These are phyloP conservation scores for Melipona bicolor DNA, from an alignment of 2,888 invertebrate species.

Conservation along the genomic window DNA sequence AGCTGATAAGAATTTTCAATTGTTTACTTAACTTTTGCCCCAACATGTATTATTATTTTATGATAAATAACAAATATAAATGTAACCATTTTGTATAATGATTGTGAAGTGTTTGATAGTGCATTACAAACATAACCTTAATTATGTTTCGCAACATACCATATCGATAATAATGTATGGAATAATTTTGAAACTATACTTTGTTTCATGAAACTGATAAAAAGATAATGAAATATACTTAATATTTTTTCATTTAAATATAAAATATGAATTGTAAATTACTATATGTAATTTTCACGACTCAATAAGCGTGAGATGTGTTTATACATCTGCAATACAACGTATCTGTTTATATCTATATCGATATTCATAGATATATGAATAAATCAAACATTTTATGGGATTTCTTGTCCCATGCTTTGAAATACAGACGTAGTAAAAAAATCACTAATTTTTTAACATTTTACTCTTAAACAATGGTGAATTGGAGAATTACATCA, in stretches of 20 bases:
- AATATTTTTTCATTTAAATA: not conserved
- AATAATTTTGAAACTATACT: not conserved
- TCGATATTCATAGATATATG: no score
- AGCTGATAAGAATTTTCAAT: not conserved
- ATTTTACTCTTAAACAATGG: no score
- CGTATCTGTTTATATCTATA: no score
- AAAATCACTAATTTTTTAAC: no score
- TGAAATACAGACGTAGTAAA: no score
- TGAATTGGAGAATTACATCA: no score
- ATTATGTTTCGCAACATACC: constrained; percentile 10
- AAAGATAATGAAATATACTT: not conserved
- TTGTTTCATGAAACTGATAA: not conserved
- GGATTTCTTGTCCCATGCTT: no score
- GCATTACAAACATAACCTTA: constrained; percentile 32
- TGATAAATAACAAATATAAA: constrained; percentile 37
- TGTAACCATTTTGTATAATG: constrained; percentile 21
- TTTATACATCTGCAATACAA: no score
- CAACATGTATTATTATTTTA: constrained; percentile 24
- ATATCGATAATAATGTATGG: not conserved
- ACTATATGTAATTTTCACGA: not conserved
- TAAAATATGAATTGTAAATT: not conserved
- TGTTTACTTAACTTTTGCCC: not conserved
- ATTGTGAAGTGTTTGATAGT: constrained; percentile 16
- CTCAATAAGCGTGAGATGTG: not conserved
- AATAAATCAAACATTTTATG: no score